Conservation (phyloP, 2,888 invertebrate genomes). For the Sympetrum striolatum region DNA sequence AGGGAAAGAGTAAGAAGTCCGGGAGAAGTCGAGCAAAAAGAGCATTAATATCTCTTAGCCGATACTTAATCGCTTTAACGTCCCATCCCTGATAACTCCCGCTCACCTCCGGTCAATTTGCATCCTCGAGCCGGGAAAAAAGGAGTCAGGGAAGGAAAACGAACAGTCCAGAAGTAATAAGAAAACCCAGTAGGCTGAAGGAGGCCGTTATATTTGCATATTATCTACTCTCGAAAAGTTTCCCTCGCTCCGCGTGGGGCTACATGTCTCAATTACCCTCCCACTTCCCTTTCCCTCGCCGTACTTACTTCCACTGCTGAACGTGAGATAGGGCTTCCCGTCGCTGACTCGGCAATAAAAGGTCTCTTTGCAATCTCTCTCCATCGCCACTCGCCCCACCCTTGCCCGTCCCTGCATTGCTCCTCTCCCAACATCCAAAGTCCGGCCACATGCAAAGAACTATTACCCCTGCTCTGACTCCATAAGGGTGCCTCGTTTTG, state of each 20-base stretch:
- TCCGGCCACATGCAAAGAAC: not conserved
- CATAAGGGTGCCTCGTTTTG: too few species aligned
- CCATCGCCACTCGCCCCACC: not conserved
- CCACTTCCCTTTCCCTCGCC: not conserved
- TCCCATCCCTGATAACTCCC: not conserved
- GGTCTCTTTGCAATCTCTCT: not conserved
- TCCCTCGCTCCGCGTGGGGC: not conserved
- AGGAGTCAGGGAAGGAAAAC: not conserved
- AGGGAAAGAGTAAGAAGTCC: too few species aligned
- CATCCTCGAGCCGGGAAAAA: not conserved
- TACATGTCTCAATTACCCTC: not conserved
- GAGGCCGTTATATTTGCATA: not conserved
- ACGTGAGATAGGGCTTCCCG: not conserved
- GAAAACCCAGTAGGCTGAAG: not conserved
- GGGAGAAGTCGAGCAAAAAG: too few species aligned
- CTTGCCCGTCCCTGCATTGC: not conserved
- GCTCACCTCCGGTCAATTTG: not conserved
- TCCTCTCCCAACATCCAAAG: not conserved
- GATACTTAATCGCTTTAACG: not conserved
- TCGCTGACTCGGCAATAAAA: not conserved
- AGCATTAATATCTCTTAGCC: not conserved
- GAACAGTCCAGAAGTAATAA: not conserved
- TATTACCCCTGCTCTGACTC: not conserved
- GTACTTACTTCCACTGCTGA: not conserved
- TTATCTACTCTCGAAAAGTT: not conserved